These are phyloP conservation scores for Rhinoraja longicauda DNA, from an alignment of 2,797 vertebrate genomes.

Conservation along the genomic window DNA sequence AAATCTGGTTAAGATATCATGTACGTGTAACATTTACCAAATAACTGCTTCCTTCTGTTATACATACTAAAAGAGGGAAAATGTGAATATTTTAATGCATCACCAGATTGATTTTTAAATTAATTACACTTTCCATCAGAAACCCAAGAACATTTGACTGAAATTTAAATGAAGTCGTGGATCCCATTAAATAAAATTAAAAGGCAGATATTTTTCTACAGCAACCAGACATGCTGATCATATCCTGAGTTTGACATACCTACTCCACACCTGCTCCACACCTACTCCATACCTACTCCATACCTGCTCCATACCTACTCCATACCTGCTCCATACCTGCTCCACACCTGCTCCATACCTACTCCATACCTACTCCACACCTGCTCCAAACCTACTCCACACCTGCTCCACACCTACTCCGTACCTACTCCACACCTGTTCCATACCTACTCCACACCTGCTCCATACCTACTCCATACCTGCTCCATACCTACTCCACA, in stretches of 20 bases:
- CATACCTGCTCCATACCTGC: too few species aligned
- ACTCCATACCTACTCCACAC: background rate
- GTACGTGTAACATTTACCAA: background rate
- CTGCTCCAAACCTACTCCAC: background rate
- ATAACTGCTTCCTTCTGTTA: conserved; percentile 15
- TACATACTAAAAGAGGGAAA: conserved; percentile 4
- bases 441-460: background rate
- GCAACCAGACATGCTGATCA: background rate
- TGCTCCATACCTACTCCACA: background rate
- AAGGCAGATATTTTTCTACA: background rate
- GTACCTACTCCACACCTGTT: background rate
- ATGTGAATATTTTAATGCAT: conserved; percentile 34
- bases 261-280: background rate
- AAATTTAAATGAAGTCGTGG: conserved; percentile 25
- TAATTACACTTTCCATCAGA: conserved; percentile 30
- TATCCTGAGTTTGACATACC: background rate
- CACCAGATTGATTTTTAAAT: conserved; percentile 34
- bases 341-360: background rate
- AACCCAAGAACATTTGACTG: conserved; percentile 30
- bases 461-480: background rate
- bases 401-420: background rate
- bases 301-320: background rate
- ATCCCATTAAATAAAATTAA: conserved; percentile 30
- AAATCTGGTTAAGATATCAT: background rate
- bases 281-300: background rate